Base-by-base conservation (phyloP, 2,113 vertebrate genomes). In the Saccopteryx bilineata region DNA sequence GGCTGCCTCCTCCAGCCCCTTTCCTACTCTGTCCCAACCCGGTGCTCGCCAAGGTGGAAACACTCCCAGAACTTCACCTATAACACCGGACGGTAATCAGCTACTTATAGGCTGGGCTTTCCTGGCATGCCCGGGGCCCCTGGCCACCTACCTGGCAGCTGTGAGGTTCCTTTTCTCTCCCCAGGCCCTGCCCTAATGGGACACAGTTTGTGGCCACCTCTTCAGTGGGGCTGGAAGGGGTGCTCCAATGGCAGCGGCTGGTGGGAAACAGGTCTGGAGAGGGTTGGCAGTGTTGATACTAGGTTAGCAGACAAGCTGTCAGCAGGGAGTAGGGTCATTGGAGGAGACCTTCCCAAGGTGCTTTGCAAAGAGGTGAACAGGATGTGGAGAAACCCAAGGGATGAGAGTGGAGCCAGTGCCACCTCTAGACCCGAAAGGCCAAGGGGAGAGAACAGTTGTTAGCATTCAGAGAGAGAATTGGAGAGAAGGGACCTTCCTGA, bases 121-220 rank as follows among this genome's bases (percentile, higher is more conserved):
- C 23, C 23, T 11, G 39, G 65, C 26, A 15, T 0, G 9, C 76
- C 76, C 28, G 60, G 72, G 11, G 33, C 19, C 54, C 54, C 52
- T 31, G 74, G 17, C 4, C 7, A 39, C 24, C 21, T 15, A 39
- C 24, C 21, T 15, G 50, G 61, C 46, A 52, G 80, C 17, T 2
- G 46, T 21, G 24, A 60, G 7, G 2, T 7, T 58, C 69, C 71
- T 54, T 7, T 21, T 63, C 48, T 93, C 1, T 21, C 60, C 28
- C 13, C 1, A 17, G 46, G 21, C 7, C 31, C 11, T 46, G 24
- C 78, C 9, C 0, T 0, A 5, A 4, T 2, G 5, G 12, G 28
- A 24, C 1, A 0, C 8, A 21, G 48, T 79, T 93, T 75, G 65
- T 1, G 24, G 12, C 24, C 7, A 4, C 74, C 33, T 74, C 33